Conservation (phyloP, 1,140 invertebrate species). For the Mercenaria mercenaria region DNA sequence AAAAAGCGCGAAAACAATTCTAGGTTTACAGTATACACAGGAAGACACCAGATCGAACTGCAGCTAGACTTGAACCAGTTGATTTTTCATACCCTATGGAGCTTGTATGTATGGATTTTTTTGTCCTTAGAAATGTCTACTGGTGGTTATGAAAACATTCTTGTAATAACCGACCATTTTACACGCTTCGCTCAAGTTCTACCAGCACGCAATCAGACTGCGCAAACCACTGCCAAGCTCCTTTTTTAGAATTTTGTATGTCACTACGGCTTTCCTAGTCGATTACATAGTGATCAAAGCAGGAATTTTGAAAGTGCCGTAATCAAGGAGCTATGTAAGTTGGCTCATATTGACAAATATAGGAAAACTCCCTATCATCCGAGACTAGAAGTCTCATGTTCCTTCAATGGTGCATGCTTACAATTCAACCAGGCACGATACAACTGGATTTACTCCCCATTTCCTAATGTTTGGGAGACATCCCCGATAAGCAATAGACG, state of each 20-base stretch:
- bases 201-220: constrained; percentile 43
- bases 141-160: constrained; percentile 51
- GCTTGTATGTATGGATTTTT: constrained; percentile 60
- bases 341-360: background rate
- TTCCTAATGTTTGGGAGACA: constrained; percentile 62
- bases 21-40: constrained; percentile 38
- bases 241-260: constrained; percentile 43
- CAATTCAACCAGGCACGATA: constrained; percentile 57
- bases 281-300: constrained; percentile 56
- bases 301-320: constrained; percentile 41
- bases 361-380: constrained; percentile 40
- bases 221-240: constrained; percentile 11
- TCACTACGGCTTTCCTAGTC: constrained; percentile 34
- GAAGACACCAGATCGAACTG: background rate
- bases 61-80: constrained; percentile 25
- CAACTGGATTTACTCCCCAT: constrained; percentile 46
- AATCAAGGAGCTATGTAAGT: constrained; percentile 27
- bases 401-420: constrained; percentile 54
- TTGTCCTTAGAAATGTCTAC: background rate
- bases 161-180: constrained; percentile 60
- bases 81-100: constrained; percentile 36
- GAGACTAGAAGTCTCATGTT: constrained; percentile 9
- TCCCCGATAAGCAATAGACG: constrained; percentile 49
- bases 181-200: constrained; percentile 46
- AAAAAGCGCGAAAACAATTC: too few relatives aligned